Evolutionary conservation across 2,113 vertebrate species (phyloP), one percentile per base, ranked within the genome.

Genomic region (Echinops telfairi): DNA sequence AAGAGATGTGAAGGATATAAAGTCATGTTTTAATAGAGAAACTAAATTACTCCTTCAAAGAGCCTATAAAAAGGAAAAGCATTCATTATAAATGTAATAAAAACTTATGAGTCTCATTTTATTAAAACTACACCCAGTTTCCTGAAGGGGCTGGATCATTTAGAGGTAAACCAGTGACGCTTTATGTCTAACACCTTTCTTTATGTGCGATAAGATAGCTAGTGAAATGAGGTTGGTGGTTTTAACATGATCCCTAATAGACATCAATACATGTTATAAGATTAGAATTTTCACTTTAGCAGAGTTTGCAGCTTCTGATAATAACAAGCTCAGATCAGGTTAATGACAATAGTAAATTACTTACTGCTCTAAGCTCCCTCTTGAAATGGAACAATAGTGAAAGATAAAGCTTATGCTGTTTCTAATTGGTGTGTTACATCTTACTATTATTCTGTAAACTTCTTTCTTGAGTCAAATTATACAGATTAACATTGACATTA

Each of bases 11-110:
- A 98, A 98, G 95, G 94, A 97, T 97, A 97, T 97, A 98, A 97
- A 98, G 96, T 96, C 94, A 94, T 97, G 87, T 98, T 98, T 98
- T 98, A 98, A 97, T 97, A 96, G 94, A 97, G 96, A 97, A 97
- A 95, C 95, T 93, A 96, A 98, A 98, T 97, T 98, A 96, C 96
- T 98, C 73, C 95, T 96, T 97, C 93, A 77, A 97, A 97, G 96
- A 98, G 97, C 95, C 96, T 98, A 97, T 98, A 98, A 98, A 98
- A 97, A 71, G 94, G 90, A 97, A 98, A 97, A 97, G 78, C 96
- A 96, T 98, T 98, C 97, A 98, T 98, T 98, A 98, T 97, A 96
- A 97, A 97, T 97, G 97, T 96, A 98, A 98, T 98, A 98, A 98
- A 98, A 98, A 96, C 96, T 97, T 98, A 97, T 79, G 97, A 97